Conservation (phyloP, 2,797 vertebrate species). For the Prionace glauca region DNA sequence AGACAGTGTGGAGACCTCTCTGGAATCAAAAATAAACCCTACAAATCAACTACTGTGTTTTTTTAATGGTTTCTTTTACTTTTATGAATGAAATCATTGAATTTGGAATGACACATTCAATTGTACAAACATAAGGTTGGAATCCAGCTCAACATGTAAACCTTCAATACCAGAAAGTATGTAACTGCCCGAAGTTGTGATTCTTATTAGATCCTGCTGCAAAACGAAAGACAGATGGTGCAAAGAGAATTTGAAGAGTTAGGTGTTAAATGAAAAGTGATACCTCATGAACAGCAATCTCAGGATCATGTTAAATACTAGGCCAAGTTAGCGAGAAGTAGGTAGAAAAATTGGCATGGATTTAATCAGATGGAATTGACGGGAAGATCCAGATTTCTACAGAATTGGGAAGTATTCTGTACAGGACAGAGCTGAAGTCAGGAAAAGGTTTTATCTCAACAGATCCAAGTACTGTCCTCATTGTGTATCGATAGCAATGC, state of each 20-base stretch:
- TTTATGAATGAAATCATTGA: neutral
- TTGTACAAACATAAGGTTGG: neutral
- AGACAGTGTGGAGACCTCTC: neutral
- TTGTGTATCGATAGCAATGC: too few species aligned
- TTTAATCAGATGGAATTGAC: neutral
- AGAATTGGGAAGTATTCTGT: neutral
- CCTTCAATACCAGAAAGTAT: neutral
- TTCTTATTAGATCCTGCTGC: neutral
- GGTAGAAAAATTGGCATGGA: neutral
- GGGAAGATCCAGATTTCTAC: neutral
- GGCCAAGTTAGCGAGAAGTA: neutral
- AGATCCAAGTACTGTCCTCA: neutral
- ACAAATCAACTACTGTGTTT: neutral
- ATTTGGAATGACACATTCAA: neutral
- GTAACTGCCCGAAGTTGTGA: neutral
- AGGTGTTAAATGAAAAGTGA: neutral
- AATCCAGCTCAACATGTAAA: neutral
- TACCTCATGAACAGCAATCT: neutral
- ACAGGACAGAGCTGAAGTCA: neutral
- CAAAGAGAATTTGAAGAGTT: neutral
- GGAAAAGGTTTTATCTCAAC: neutral
- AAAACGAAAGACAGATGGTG: neutral
- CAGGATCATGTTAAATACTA: neutral
- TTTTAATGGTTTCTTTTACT: neutral
- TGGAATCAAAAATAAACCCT: neutral